Conservation (phyloP, 2,888 invertebrate species). For the Margaritifera margaritifera region DNA sequence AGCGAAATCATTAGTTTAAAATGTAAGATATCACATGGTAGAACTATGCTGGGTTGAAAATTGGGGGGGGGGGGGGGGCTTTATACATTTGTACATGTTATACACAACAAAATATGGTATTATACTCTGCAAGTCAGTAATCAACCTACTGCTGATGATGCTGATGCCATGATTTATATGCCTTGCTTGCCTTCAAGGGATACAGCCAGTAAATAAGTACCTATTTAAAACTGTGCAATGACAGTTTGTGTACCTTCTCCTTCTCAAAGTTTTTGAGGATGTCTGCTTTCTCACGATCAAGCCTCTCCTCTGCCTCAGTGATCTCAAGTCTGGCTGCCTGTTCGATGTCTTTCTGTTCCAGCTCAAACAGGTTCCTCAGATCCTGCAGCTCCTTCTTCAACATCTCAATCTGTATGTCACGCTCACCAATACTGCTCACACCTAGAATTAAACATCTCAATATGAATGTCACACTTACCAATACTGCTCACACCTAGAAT, state of each 20-base stretch:
- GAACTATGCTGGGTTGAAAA: no score
- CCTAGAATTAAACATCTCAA: conserved; percentile 18
- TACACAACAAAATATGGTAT: no score
- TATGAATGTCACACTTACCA: no score
- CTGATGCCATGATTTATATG: no score
- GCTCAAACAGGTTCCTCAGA: conserved; percentile 54
- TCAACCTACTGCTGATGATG: no score
- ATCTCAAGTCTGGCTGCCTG: conserved; percentile 61
- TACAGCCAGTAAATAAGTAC: background rate
- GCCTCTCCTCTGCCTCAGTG: conserved; percentile 55
- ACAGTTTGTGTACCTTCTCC: conserved; percentile 51
- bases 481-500: no score
- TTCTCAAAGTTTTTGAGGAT: conserved; percentile 46
- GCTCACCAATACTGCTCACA: conserved; percentile 37
- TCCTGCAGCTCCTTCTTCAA: conserved; percentile 40
- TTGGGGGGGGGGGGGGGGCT: no score
- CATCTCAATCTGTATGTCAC: conserved; percentile 22
- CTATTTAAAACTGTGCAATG: background rate
- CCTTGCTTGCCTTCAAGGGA: no score
- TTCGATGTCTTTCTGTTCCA: conserved; percentile 64
- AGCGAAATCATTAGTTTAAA: no score
- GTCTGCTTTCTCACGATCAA: conserved; percentile 52
- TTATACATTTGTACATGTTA: no score
- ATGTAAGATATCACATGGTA: no score
- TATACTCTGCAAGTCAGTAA: no score